A percentile compares a stretch with the other conserved stretches of the same genome.
phyloP scores from a whole-genome alignment of 2,113 vertebrate species.

The Arenaria interpres region DNA sequence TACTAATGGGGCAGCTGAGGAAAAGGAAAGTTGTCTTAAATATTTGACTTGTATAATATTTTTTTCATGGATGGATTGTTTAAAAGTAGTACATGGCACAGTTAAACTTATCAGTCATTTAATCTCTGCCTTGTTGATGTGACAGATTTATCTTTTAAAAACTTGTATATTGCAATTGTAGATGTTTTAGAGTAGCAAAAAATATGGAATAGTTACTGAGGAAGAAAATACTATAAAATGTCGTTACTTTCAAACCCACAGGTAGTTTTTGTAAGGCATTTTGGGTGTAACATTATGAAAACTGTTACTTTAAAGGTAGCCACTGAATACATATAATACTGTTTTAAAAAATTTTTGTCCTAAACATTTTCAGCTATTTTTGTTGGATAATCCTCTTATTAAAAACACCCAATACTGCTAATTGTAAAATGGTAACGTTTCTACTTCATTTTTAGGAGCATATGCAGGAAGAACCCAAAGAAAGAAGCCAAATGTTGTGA shows the following conservation, averaged over 20 bases:
- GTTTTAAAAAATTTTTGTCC: background rate
- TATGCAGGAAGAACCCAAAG: constrained; percentile 85
- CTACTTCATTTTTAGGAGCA: constrained; percentile 77
- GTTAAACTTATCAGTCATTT: background rate
- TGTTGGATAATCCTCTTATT: background rate
- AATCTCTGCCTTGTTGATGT: background rate
- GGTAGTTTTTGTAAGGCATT: background rate
- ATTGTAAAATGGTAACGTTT: constrained; percentile 4
- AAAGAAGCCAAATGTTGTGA: constrained; percentile 87
- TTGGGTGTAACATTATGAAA: background rate
- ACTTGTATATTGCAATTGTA: background rate
- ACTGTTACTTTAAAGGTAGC: background rate
- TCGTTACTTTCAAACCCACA: background rate
- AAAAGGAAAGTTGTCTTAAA: background rate
- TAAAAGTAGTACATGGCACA: background rate
- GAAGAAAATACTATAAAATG: background rate
- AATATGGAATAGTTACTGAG: background rate
- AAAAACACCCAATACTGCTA: background rate
- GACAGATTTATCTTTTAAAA: background rate
- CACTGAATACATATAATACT: background rate
- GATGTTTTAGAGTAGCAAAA: background rate
- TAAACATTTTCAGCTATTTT: background rate
- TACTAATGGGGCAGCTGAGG: background rate
- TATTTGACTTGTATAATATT: background rate
- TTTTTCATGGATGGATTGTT: background rate